A percentile compares a stretch with the other conserved stretches of the same genome.
Conservation (phyloP, 2,113 vertebrate species). For the Baryphthengus martii region DNA sequence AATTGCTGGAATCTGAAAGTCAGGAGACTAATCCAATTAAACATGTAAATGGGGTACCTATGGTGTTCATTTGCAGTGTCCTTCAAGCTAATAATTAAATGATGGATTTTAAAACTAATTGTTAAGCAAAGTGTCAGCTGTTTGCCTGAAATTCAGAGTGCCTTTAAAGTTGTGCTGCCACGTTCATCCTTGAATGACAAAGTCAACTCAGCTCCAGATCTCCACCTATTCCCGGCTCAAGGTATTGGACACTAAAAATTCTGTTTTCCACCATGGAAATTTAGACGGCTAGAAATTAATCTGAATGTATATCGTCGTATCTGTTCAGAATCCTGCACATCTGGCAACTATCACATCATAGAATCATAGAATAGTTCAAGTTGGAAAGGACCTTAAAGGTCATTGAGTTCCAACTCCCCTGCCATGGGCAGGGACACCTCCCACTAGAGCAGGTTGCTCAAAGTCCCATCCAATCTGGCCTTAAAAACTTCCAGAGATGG, state of each 20-base stretch:
- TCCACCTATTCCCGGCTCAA: background rate
- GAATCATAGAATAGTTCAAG: too few relatives aligned
- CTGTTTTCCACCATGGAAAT: background rate
- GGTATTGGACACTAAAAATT: background rate
- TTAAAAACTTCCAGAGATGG: too few relatives aligned
- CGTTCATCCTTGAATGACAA: background rate
- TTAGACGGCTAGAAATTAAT: background rate
- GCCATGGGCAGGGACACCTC: too few relatives aligned
- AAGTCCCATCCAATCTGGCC: too few relatives aligned
- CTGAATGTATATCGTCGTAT: background rate
- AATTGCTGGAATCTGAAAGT: constrained; percentile 71
- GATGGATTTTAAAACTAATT: constrained; percentile 70
- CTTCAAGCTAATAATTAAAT: constrained; percentile 71
- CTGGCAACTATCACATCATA: background rate
- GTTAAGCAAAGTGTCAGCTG: constrained; percentile 33
- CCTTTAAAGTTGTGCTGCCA: background rate
- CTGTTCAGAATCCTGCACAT: background rate
- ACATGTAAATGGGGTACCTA: constrained; percentile 60
- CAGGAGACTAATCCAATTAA: constrained; percentile 69
- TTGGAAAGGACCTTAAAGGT: too few relatives aligned
- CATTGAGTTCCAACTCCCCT: too few relatives aligned
- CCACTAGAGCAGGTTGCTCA: too few relatives aligned
- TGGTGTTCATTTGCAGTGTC: constrained; percentile 55
- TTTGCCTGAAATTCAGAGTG: background rate
- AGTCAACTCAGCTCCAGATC: background rate